Evolutionary conservation across 2,888 invertebrate genomes (phyloP).

Genomic region (Chaetogeoica ovagalla): DNA sequence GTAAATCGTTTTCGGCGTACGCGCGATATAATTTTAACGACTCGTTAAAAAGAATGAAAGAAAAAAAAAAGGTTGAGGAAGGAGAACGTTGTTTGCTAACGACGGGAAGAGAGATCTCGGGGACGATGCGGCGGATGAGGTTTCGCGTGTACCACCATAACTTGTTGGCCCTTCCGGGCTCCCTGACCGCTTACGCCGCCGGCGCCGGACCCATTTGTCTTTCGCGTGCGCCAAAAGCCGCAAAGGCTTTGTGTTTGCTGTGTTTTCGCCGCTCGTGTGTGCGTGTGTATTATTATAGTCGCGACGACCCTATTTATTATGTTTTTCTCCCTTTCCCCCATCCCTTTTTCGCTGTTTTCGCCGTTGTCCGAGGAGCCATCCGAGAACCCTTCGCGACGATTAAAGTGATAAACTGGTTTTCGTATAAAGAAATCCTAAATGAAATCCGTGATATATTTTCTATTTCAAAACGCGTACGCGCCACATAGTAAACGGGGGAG

Average conservation of each 20-base stretch:
- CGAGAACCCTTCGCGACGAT: constrained; percentile 2
- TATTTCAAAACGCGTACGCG: neutral
- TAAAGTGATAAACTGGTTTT: constrained; percentile 50
- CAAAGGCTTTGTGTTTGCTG: constrained; percentile 40
- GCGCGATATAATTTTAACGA: too few relatives aligned
- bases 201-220: constrained; percentile 44
- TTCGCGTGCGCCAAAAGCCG: constrained; percentile 41
- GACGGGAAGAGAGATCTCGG: constrained; percentile 37
- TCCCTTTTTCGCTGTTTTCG: too few relatives aligned
- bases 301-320: constrained; percentile 17
- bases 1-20: too few relatives aligned
- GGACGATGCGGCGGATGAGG: constrained; percentile 12
- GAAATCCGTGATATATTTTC: constrained; percentile 43
- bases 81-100: constrained; percentile 36
- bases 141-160: neutral
- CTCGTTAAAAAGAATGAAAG: neutral
- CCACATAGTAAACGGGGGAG: too few relatives aligned
- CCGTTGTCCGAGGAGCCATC: neutral
- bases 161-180: constrained; percentile 52
- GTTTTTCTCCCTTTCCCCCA: too few relatives aligned
- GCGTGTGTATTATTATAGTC: constrained; percentile 16
- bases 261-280: neutral
- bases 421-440: constrained; percentile 1
- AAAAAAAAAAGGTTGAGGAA: constrained; percentile 19
- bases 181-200: neutral